Evolutionary conservation across 1,140 invertebrate genomes (phyloP), one percentile per base, ranked within the genome.

Genomic region (Calephelis nemesis): DNA sequence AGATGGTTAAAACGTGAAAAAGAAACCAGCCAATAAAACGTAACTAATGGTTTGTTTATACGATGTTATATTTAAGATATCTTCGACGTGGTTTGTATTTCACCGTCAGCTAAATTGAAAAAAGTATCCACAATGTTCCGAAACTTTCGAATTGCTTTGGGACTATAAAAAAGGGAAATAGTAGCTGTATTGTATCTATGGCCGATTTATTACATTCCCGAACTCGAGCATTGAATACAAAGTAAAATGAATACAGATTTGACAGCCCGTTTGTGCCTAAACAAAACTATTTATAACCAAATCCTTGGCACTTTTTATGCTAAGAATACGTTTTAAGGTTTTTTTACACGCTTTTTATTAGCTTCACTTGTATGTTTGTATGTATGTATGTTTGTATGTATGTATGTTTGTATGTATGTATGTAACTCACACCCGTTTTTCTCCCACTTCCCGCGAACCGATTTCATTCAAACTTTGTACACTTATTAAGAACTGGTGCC

Each of bases 281-380:
- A 63, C 62, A 63, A 63, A 63, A 63, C 45, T 42, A 65, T 65
- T 65, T 65, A 52, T 65, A 65, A 65, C 49, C 64, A 54, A 65
- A 65, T 54, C 39, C 19, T 15, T 54, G 50, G 12, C 50, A 9
- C 19, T 10, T 54, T 54, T 9, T 19, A 19, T 10, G 15, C 9
- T 19, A 4, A 10, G 15, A 54, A 8, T 54, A 15, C 4, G 15
- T 54, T 30, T 45, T 45, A 1, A 45, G 42, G 1, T 19, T 19
- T 19, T 19, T 19, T 19, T n/a, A n/a, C n/a, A n/a, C n/a, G n/a
- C n/a, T n/a, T n/a, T n/a, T n/a, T n/a, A n/a, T n/a, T n/a, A n/a
- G n/a, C n/a, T n/a, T n/a, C n/a, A n/a, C n/a, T n/a, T n/a, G n/a
- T n/a, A n/a, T n/a, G n/a, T n/a, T n/a, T n/a, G n/a, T n/a, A n/a